Evolutionary conservation across 2,113 vertebrate species (phyloP), one percentile per base, ranked within the genome.

Genomic region (Elachura formosa): DNA sequence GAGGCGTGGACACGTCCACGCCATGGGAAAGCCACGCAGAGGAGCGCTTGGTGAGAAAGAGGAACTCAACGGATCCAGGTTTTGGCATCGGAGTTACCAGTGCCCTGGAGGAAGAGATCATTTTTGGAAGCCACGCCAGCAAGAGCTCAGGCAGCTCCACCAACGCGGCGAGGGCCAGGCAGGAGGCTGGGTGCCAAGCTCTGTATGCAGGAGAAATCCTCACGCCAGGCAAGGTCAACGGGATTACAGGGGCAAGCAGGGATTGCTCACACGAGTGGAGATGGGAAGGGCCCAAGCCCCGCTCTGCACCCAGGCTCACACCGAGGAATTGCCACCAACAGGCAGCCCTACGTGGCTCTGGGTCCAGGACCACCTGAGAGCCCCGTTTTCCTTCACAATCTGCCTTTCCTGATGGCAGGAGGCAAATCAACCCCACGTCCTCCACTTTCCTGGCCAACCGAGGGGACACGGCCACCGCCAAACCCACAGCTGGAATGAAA

Each of bases 381-480:
- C 2, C 1, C 58, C 1, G 5, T 4, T 73, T 56, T 40, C 67
- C 78, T 46, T 51, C 41, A 0, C 5, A 56, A 34, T 54, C 36
- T 0, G 0, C 61, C 15, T 66, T 26, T 71, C 29, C 76, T 29
- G 76, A 1, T 0, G 54, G 14, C 41, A 18, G 54, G 38, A 40
- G 54, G 61, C 14, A 76, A 88, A 77, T 46, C 24, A 8, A 6
- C 6, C 31, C 26, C n/a, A n/a, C n/a, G n/a, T n/a, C 9, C 10
- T 13, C 26, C 3, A 38, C 54, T 5, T 7, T 38, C 38, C 24
- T 2, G 19, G 6, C 38, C 21, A 8, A 11, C 33, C 6, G 0
- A 5, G 20, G 34, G 31, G 33, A 66, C 34, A 0, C 0, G 0
- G 46, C 54, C 7, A 14, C 55, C 0, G 1, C 48, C 73, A 38